A percentile compares a stretch with the other conserved stretches of the same genome.
These are phyloP conservation scores for Drosophila quadrilineata DNA, from an alignment of 1,140 invertebrate genomes.

Conservation along the genomic window DNA sequence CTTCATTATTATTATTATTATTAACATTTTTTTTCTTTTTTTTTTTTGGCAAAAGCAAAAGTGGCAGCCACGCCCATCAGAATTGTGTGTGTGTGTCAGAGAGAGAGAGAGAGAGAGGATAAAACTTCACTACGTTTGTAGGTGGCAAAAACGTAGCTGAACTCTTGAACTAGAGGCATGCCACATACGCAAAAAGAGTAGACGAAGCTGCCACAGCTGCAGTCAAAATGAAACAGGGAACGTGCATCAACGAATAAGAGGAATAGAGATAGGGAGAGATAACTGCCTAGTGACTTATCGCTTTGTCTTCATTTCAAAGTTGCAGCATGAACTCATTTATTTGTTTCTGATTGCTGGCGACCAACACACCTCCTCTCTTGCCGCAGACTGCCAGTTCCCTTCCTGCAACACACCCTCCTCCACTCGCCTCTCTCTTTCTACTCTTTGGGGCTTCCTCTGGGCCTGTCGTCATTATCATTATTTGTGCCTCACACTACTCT, in stretches of 20 bases:
- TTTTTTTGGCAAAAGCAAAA: slow-evolving; percentile 40
- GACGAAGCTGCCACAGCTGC: slow-evolving; percentile 2
- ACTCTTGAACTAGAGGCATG: slow-evolving; percentile 51
- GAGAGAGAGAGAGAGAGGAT: too few species aligned
- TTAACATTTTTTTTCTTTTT: slow-evolving; percentile 12
- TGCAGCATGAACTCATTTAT: slow-evolving; percentile 76
- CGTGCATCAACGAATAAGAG: too few species aligned
- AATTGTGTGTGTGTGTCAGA: too few species aligned
- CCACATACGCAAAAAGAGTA: slow-evolving; percentile 41
- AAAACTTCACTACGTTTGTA: too few species aligned
- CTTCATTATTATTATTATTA: slow-evolving; percentile 57
- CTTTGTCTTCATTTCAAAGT: slow-evolving; percentile 78
- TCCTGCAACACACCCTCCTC: neutral
- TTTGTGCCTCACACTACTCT: slow-evolving; percentile 40
- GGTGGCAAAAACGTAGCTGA: slow-evolving; percentile 47
- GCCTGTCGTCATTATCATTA: slow-evolving; percentile 72
- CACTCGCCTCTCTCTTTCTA: neutral
- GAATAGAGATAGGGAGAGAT: slow-evolving; percentile 2
- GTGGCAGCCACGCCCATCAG: slow-evolving; percentile 53
- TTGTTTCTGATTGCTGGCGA: slow-evolving; percentile 77
- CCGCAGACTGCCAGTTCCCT: too few species aligned
- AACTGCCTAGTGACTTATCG: slow-evolving; percentile 46
- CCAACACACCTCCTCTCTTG: slow-evolving; percentile 57
- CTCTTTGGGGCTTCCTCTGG: slow-evolving; percentile 6
- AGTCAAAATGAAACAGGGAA: neutral